These are phyloP conservation scores for Melopsittacus undulatus DNA, from an alignment of 2,797 vertebrate species.

Conservation along the genomic window DNA sequence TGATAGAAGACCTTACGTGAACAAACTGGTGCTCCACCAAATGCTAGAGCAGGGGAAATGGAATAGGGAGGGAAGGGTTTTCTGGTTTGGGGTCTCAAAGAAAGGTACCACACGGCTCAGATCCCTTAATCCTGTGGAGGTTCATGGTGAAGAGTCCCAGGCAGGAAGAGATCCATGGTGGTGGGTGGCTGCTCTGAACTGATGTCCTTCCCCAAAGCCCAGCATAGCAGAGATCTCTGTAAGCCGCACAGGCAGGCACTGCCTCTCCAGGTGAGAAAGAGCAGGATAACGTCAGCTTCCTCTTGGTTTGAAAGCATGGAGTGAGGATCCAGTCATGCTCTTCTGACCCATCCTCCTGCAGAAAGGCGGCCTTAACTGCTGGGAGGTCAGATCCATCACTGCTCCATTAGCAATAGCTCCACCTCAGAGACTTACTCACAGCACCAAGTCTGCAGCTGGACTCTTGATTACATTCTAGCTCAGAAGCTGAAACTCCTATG, in stretches of 20 bases:
- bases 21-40: background rate
- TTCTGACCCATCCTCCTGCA: background rate
- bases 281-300: background rate
- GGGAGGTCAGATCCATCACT: background rate
- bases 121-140: background rate
- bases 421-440: background rate
- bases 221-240: background rate
- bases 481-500: background rate
- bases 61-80: background rate
- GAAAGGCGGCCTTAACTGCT: background rate
- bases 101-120: background rate
- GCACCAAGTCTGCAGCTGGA: background rate
- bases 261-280: background rate
- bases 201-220: background rate
- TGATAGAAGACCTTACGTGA: background rate
- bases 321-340: background rate
- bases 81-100: background rate
- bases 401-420: background rate
- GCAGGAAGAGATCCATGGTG: background rate
- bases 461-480: background rate
- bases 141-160: background rate
- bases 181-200: background rate
- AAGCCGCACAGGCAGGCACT: rapidly evolving
- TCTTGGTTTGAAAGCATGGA: background rate
- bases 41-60: too few species aligned